Base-by-base conservation (phyloP, 2,113 vertebrate species). In the Nannospalax galili region DNA sequence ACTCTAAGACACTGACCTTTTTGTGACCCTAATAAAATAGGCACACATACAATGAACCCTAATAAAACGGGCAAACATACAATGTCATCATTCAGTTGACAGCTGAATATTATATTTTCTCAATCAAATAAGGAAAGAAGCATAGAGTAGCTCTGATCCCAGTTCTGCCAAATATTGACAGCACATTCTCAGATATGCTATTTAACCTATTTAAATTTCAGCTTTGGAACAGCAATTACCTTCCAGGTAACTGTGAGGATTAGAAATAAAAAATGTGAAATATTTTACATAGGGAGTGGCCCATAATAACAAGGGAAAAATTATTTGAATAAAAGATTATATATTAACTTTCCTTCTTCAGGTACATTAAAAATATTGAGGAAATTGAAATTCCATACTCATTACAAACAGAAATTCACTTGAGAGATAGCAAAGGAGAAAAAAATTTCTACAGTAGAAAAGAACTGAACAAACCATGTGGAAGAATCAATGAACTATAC, bases 211-310 rank as follows among this genome's bases (percentile, higher is more conserved):
- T 95, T 87, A 89, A 89, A 70, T 65, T 94, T 82, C 37, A 89
- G 22, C 52, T 84, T 96, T 6, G 30, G 12, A 88, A 88, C 1
- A 95, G 60, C 56, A 95, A 90, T 60, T 92, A 92, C 24, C n/a
- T 85, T 95, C 15, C 60, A 95, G 37, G n/a, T 92, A 37, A 40
- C 37, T 82, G 5, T 62, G 28, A 86, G 56, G 30, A 79, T 81
- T 80, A 96, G 30, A 96, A 93, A 91, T 84, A 95, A 91, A n/a
- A 84, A 35, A 91, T 24, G 42, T 74, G 84, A 93, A 93, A 92
- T 72, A 90, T 0, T 70, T 19, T 80, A 88, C 24, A 85, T 22
- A 90, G 37, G 17, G 16, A 82, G 19, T 88, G 48, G 37, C 40
- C 35, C 86, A 69, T 1, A 93, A 67, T 69, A 93, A 84, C 35